phyloP scores from a whole-genome alignment of 2,113 vertebrate genomes.

The human (Homo sapiens) region GRCh38 chr20:44020501-44021000 shows the following conservation, averaged over 20 bases:
- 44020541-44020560: neutral
- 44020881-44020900: neutral
- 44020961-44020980: neutral
- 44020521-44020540: neutral
- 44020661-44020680: neutral
- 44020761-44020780: rapidly evolving
- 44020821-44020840: neutral
- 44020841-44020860: neutral
- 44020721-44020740: no score
- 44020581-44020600: neutral
- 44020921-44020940: neutral
- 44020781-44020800: neutral
- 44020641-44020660: neutral
- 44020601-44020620: no score
- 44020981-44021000: neutral
- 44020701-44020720: neutral
- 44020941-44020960: rapidly evolving
- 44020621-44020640: neutral
- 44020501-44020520: neutral
- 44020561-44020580: neutral
- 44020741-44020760: neutral
- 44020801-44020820: neutral
- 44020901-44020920: neutral
- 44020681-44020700: neutral
- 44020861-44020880: neutral